Percentiles rank a stretch among this genome's conserved stretches.
phyloP scores from a whole-genome alignment of 2,113 vertebrate genomes.

The Amblyornis subalaris region DNA sequence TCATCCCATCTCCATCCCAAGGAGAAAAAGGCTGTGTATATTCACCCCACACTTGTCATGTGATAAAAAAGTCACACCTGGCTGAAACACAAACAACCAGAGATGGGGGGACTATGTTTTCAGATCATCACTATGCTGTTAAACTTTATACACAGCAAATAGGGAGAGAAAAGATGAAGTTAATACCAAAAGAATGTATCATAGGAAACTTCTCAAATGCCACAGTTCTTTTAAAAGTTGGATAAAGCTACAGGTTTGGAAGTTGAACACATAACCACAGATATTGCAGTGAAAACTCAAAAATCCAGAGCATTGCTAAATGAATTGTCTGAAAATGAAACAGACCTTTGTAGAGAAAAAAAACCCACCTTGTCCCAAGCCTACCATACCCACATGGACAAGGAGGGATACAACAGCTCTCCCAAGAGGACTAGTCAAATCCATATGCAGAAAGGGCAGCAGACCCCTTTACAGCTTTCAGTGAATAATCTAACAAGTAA shows the following conservation, averaged over 20 bases:
- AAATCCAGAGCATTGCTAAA: neutral
- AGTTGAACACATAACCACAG: neutral
- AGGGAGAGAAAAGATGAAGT: neutral
- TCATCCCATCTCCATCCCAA: rapidly evolving
- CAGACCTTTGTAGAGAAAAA: neutral
- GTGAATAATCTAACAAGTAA: neutral
- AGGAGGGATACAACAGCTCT: neutral
- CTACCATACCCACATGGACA: rapidly evolving
- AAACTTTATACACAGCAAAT: neutral
- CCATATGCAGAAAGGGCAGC: neutral
- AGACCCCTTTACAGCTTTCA: neutral
- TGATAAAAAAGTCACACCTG: neutral
- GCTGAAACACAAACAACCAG: neutral
- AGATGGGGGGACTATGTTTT: rapidly evolving
- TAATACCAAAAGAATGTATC: neutral
- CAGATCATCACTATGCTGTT: too few species aligned
- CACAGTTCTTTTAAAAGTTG: neutral
- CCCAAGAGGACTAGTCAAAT: neutral
- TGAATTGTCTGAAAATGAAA: neutral
- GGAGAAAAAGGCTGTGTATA: neutral
- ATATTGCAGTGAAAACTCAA: neutral
- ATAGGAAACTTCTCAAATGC: neutral
- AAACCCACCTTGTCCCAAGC: neutral
- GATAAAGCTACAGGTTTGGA: neutral
- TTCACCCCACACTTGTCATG: neutral